phyloP scores from a whole-genome alignment of 2,888 invertebrate species.

The Urechis unicinctus region DNA sequence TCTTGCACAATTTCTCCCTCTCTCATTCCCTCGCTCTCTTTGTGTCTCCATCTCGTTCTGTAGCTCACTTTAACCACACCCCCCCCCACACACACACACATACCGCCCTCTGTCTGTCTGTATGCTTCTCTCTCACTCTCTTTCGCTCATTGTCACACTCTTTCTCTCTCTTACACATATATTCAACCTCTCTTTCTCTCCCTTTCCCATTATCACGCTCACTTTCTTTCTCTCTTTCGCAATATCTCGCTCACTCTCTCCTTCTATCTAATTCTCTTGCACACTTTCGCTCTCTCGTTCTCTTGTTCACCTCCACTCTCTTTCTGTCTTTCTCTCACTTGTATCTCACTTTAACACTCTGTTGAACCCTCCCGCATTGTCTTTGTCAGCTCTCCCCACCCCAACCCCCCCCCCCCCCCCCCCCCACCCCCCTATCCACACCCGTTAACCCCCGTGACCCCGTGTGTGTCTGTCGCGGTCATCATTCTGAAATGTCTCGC shows the following conservation, averaged over 20 bases:
- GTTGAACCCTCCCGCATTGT: background rate
- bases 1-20: background rate
- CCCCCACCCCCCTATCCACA: too few relatives aligned
- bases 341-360: background rate
- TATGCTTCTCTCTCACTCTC: background rate
- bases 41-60: background rate
- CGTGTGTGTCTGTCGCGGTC: too few relatives aligned
- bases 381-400: background rate
- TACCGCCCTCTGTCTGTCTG: background rate
- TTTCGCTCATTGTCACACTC: too few relatives aligned
- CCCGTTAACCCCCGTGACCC: too few relatives aligned
- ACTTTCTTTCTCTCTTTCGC: too few relatives aligned
- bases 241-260: too few relatives aligned
- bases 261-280: too few relatives aligned
- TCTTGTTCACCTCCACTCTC: background rate
- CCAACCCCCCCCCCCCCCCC: background rate
- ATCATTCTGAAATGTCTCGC: too few relatives aligned
- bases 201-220: too few relatives aligned
- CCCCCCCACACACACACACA: background rate
- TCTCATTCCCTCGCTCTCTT: background rate
- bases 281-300: background rate
- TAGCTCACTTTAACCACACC: background rate
- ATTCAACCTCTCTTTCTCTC: too few relatives aligned
- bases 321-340: background rate
- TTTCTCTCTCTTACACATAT: too few relatives aligned